phyloP scores from a whole-genome alignment of 2,113 vertebrate genomes.

The Etia nguti region DNA sequence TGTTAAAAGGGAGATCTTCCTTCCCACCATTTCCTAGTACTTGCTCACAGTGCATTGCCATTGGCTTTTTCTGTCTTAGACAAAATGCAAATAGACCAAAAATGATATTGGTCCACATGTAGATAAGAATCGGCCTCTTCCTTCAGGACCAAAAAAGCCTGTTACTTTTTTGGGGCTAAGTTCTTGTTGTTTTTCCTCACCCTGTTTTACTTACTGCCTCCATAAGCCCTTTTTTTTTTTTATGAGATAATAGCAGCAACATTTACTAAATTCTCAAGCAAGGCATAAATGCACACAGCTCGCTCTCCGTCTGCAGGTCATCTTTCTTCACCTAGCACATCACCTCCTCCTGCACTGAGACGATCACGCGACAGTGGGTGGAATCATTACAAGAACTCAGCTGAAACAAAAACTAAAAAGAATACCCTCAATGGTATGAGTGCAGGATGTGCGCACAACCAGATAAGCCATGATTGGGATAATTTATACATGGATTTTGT shows the following conservation, averaged over 20 bases:
- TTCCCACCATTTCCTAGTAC: neutral
- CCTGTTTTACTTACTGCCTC: neutral
- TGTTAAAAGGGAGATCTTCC: neutral
- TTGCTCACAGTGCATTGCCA: neutral
- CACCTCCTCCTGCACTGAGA: neutral
- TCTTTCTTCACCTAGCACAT: neutral
- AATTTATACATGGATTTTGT: slow-evolving; percentile 14
- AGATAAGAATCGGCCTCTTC: too few relatives aligned
- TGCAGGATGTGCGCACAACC: slow-evolving; percentile 32
- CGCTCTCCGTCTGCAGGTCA: neutral
- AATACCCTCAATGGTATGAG: neutral
- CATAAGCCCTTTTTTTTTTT: neutral
- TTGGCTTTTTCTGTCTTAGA: neutral
- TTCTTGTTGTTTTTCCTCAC: neutral
- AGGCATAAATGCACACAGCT: neutral
- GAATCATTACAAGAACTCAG: slow-evolving; percentile 43
- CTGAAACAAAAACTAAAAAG: neutral
- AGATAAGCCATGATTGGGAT: slow-evolving; percentile 39
- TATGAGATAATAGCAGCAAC: neutral
- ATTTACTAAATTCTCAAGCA: neutral
- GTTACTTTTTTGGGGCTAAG: too few relatives aligned
- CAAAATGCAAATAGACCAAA: too few relatives aligned
- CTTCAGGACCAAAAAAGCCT: too few relatives aligned
- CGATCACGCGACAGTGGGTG: slow-evolving; percentile 5
- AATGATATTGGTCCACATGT: too few relatives aligned